phyloP scores from a whole-genome alignment of 2,113 vertebrate species.

The Oxyruncus cristatus region DNA sequence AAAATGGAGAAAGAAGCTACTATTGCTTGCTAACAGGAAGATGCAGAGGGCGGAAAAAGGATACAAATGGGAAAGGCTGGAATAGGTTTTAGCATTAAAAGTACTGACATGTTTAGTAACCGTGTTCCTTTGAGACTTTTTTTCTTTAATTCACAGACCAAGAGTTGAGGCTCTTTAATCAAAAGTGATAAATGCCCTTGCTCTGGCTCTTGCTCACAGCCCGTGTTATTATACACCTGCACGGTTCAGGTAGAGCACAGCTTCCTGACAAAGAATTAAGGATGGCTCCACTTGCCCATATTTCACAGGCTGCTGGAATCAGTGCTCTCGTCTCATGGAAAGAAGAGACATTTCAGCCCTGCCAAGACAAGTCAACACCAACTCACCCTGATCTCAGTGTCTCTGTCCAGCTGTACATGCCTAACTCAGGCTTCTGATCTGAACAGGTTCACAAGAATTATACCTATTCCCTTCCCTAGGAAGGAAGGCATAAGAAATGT shows the following conservation, averaged over 20 bases:
- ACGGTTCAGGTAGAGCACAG: neutral
- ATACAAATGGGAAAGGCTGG: neutral
- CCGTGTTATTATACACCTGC: neutral
- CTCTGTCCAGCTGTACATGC: accelerated
- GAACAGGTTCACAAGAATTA: neutral
- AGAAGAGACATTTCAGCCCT: neutral
- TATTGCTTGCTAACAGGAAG: neutral
- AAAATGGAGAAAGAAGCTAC: neutral
- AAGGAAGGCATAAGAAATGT: neutral
- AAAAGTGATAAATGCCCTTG: neutral
- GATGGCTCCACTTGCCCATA: neutral
- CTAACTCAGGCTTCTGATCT: neutral
- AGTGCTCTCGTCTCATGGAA: neutral
- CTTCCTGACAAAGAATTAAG: neutral
- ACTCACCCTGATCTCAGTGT: neutral
- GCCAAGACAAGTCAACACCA: neutral
- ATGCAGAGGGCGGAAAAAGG: neutral
- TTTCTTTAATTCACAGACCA: neutral
- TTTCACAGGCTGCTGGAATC: neutral
- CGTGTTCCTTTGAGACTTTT: neutral
- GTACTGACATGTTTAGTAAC: neutral
- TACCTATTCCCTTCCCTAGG: neutral
- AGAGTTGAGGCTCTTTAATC: neutral
- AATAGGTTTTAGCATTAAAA: neutral
- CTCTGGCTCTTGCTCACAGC: neutral